Conservation (phyloP, 2,113 vertebrate species). For the Zosterops lateralis region DNA sequence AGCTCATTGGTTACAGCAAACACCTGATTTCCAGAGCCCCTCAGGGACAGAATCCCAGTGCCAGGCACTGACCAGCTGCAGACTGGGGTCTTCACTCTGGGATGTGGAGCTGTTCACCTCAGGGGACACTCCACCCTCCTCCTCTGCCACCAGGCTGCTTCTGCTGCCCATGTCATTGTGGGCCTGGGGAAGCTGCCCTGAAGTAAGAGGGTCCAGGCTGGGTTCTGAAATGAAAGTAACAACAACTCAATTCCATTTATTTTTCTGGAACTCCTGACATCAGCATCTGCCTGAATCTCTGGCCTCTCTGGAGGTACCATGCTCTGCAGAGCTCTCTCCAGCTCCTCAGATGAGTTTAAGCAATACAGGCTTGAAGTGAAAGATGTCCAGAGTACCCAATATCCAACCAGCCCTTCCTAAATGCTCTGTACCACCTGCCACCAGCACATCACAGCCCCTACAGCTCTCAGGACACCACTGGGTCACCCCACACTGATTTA, state of each 20-base stretch:
- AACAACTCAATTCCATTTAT: neutral
- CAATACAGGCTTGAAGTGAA: neutral
- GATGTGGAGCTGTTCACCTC: constrained; percentile 86
- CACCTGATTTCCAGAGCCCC: neutral
- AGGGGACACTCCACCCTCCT: constrained; percentile 74
- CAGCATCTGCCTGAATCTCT: neutral
- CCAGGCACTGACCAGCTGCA: constrained; percentile 79
- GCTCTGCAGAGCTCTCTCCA: neutral
- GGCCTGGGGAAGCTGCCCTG: constrained; percentile 63
- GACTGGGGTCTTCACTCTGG: constrained; percentile 80
- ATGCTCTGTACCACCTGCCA: neutral
- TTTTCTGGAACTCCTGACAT: neutral
- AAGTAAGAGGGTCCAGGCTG: constrained; percentile 77
- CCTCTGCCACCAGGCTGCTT: constrained; percentile 74
- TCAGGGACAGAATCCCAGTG: neutral
- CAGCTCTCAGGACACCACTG: neutral
- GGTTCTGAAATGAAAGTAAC: constrained; percentile 76
- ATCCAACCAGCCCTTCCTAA: neutral
- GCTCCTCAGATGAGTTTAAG: neutral
- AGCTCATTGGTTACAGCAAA: neutral
- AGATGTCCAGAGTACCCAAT: fast-evolving
- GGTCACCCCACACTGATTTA: neutral
- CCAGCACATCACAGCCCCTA: neutral
- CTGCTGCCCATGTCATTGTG: constrained; percentile 43
- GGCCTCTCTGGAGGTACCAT: neutral